Evolutionary conservation across 2,888 invertebrate genomes (phyloP).

Genomic region (Ashinkailepas kermadecensis): DNA sequence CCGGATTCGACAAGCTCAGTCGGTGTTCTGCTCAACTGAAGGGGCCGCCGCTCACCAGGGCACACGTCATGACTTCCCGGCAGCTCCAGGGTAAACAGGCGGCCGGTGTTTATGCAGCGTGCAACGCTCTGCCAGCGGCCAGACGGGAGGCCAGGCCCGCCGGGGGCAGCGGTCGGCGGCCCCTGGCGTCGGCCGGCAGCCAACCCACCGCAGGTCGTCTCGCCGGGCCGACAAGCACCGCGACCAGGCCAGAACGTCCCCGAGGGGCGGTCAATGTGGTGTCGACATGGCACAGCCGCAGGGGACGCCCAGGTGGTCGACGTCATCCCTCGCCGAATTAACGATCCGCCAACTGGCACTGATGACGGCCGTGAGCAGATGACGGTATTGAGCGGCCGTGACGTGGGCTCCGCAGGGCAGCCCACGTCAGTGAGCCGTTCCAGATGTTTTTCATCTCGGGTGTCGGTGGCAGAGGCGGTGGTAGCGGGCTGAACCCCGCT

Average conservation of each 20-base stretch:
- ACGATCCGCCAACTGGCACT: background rate
- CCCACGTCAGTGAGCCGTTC: background rate
- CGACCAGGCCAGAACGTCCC: background rate
- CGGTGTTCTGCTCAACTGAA: too few relatives aligned
- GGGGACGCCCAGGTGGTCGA: background rate
- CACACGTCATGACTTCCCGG: too few relatives aligned
- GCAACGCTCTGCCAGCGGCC: background rate
- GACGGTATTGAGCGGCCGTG: too few relatives aligned
- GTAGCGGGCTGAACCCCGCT: background rate
- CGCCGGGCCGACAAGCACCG: too few relatives aligned
- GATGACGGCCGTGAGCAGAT: background rate
- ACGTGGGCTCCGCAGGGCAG: too few relatives aligned
- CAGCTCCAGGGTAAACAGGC: too few relatives aligned
- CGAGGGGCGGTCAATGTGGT: background rate
- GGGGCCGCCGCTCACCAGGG: too few relatives aligned
- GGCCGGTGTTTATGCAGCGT: background rate
- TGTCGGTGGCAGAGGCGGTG: background rate
- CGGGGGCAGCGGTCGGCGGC: background rate
- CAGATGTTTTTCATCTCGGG: constrained; percentile 7
- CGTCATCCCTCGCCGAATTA: background rate
- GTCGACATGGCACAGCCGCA: background rate
- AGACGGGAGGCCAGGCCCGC: background rate
- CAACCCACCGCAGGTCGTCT: too few relatives aligned
- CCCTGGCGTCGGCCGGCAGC: too few relatives aligned
- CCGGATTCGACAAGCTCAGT: too few relatives aligned